phyloP scores from a whole-genome alignment of 1,140 invertebrate genomes.

The Drosophila gunungcola region DNA sequence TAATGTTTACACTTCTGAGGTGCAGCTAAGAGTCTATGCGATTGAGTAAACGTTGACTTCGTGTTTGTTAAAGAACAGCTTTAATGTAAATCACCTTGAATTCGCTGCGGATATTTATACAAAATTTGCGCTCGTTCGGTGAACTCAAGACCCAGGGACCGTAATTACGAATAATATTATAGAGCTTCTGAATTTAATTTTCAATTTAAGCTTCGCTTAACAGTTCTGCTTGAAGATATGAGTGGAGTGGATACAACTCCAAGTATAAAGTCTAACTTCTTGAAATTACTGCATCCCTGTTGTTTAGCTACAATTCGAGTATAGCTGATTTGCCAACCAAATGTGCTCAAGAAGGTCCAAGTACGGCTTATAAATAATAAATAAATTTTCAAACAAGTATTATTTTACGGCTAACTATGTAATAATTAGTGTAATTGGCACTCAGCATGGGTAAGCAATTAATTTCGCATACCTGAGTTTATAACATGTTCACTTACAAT shows the following conservation, averaged over 20 bases:
- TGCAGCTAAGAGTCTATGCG: not conserved
- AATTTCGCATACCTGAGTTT: not conserved
- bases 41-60: not conserved
- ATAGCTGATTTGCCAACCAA: constrained; percentile 14
- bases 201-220: not conserved
- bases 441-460: not conserved
- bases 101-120: constrained; percentile 17
- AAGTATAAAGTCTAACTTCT: not conserved
- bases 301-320: not conserved
- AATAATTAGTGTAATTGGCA: constrained; percentile 2
- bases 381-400: not conserved
- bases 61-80: not conserved
- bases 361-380: not conserved
- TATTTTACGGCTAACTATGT: not conserved
- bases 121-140: constrained; percentile 6
- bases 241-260: too few species aligned
- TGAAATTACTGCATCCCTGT: constrained; percentile 5
- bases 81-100: not conserved
- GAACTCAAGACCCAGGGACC: constrained; percentile 20
- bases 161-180: constrained; percentile 1
- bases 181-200: not conserved
- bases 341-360: constrained; percentile 5
- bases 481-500: not conserved
- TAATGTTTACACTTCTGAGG: not conserved
- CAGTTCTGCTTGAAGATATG: not conserved